phyloP scores from a whole-genome alignment of 2,888 invertebrate species.

The Sphecodes monilicornis region DNA sequence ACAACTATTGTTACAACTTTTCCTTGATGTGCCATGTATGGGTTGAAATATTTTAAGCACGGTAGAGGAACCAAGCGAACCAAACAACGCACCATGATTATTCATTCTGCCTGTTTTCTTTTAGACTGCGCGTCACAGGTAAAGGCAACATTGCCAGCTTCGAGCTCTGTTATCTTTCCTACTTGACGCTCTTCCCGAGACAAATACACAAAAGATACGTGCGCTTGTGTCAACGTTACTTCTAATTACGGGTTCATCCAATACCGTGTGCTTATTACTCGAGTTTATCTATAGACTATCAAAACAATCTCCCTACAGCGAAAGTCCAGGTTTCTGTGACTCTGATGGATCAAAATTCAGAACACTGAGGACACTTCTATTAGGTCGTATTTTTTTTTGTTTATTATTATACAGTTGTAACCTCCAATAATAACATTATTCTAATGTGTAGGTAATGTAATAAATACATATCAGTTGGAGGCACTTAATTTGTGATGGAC shows the following conservation, averaged over 20 bases:
- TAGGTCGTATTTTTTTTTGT: too few relatives aligned
- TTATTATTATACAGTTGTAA: too few relatives aligned
- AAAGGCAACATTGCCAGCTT: conserved; percentile 1
- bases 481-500: too few relatives aligned
- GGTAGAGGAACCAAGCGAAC: not conserved
- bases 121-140: not conserved
- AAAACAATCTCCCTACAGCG: not conserved
- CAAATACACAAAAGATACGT: conserved; percentile 1
- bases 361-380: not conserved
- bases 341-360: not conserved
- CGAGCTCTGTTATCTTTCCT: conserved; percentile 7
- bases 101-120: conserved; percentile 10
- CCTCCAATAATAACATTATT: too few relatives aligned
- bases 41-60: not conserved
- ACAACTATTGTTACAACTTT: not conserved
- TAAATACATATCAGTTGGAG: too few relatives aligned
- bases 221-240: conserved; percentile 5
- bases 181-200: not conserved
- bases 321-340: not conserved
- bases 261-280: not conserved
- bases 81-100: not conserved
- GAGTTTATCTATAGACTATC: not conserved
- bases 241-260: conserved; percentile 5
- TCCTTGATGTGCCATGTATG: not conserved
- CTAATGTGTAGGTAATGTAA: too few relatives aligned